Evolutionary conservation across 2,113 vertebrate genomes (phyloP).

Genomic region (Hippopotamus amphibius): DNA sequence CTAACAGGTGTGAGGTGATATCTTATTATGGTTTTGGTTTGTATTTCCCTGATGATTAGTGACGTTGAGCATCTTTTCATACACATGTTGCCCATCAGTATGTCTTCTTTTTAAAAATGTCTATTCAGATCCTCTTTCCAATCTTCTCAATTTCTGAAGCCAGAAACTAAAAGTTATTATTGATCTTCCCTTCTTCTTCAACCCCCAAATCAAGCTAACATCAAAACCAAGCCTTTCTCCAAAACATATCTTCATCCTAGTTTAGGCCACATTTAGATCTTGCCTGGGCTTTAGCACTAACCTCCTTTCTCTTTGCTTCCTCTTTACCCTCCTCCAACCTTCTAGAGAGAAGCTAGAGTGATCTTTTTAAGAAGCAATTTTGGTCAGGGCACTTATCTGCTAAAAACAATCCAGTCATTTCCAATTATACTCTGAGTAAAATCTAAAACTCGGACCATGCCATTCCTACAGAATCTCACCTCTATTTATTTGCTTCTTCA

Average conservation of each 20-base stretch:
- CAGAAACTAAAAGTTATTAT: background rate
- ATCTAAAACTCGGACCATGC: background rate
- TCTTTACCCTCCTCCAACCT: background rate
- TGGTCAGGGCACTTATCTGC: background rate
- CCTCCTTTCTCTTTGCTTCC: background rate
- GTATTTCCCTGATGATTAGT: too few relatives aligned
- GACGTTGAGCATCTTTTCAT: too few relatives aligned
- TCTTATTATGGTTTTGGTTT: too few relatives aligned
- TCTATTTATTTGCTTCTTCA: background rate
- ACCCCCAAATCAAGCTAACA: background rate
- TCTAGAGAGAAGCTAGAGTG: background rate
- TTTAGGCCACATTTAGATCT: background rate
- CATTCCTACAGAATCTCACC: background rate
- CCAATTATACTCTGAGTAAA: background rate
- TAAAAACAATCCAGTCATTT: background rate
- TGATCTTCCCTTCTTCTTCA: background rate
- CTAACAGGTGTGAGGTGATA: too few relatives aligned
- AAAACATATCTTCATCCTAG: background rate
- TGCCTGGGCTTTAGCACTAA: background rate
- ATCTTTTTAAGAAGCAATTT: conserved; percentile 12
- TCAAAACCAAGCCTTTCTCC: background rate
- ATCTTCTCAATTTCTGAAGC: background rate
- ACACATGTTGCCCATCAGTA: too few relatives aligned
- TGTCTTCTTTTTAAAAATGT: too few relatives aligned
- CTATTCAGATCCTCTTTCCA: background rate